phyloP scores from a whole-genome alignment of 64 coral and sea anemone genomes.

The Pachyseris speciosa region DNA sequence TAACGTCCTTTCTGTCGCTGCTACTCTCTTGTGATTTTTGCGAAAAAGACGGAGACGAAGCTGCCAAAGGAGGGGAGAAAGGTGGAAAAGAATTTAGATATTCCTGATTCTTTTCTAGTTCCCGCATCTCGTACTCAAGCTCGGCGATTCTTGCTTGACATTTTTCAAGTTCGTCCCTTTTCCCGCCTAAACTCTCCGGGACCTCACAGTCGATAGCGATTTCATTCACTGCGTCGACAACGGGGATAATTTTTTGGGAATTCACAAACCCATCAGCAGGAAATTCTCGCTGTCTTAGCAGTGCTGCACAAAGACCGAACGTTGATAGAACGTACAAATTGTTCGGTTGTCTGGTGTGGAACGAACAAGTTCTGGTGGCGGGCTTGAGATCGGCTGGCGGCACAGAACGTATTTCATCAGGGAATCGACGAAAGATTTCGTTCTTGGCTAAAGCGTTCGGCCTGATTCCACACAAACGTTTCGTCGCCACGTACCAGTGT shows the following conservation, averaged over 20 bases:
- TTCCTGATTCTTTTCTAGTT: conserved; percentile 4
- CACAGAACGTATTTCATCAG: too few relatives aligned
- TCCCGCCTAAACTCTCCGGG: conserved; percentile 34
- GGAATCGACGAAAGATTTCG: too few relatives aligned
- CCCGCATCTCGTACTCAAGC: not conserved
- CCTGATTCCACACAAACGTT: not conserved
- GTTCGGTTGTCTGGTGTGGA: too few relatives aligned
- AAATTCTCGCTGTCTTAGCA: conserved; percentile 41
- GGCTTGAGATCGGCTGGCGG: too few relatives aligned
- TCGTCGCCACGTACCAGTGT: not conserved
- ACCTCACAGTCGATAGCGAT: not conserved
- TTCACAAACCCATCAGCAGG: not conserved
- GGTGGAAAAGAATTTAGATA: conserved; percentile 7
- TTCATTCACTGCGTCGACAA: conserved; percentile 3
- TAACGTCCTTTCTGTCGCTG: not conserved
- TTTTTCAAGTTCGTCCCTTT: not conserved
- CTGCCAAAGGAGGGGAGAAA: conserved; percentile 17
- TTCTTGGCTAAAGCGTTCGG: not conserved
- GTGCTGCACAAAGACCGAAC: conserved; percentile 47
- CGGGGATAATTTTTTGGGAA: conserved; percentile 5
- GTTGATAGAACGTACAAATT: too few relatives aligned
- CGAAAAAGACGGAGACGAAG: conserved; percentile 17
- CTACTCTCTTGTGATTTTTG: not conserved
- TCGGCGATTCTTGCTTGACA: not conserved
- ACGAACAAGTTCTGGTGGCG: too few relatives aligned